Evolutionary conservation across 2,888 invertebrate genomes (phyloP).

Genomic region (Dichetophora obliterata): DNA sequence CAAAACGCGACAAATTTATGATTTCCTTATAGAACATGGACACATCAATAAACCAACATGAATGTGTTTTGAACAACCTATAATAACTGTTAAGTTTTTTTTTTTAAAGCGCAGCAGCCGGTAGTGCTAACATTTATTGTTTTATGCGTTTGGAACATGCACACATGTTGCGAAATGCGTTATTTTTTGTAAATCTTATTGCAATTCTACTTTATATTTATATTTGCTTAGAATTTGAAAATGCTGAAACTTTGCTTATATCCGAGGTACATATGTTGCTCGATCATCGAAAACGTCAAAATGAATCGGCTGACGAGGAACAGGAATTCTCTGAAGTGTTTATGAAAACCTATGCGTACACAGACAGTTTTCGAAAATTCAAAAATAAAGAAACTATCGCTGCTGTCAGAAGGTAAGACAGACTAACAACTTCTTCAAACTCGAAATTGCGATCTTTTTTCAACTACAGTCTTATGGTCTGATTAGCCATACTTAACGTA

Average conservation of each 20-base stretch:
- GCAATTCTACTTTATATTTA: conserved; percentile 20
- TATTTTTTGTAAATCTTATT: neutral
- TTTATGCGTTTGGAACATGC: neutral
- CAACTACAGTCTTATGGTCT: neutral
- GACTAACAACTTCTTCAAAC: neutral
- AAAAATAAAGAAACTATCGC: conserved; percentile 98
- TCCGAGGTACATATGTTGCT: conserved; percentile 96
- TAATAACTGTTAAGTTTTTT: conserved; percentile 29
- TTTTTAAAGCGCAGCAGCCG: conserved; percentile 1
- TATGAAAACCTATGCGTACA: conserved; percentile 96
- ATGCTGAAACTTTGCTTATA: conserved; percentile 95
- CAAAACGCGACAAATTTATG: conserved; percentile 89
- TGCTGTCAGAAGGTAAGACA: conserved; percentile 87
- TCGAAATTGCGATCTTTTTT: neutral
- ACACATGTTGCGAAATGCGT: neutral
- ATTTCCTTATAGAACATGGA: conserved; percentile 80
- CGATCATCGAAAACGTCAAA: conserved; percentile 97
- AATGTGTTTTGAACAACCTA: conserved; percentile 19
- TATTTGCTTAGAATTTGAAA: conserved; percentile 87
- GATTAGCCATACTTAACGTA: too few species aligned
- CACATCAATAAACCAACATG: conserved; percentile 75
- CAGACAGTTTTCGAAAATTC: conserved; percentile 95
- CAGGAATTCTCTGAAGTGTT: conserved; percentile 99
- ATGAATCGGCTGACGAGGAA: conserved; percentile 98
- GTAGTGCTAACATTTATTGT: conserved; percentile 32